Base-by-base conservation (phyloP, 2,888 invertebrate species). In the Tubiluchus corallicola region DNA sequence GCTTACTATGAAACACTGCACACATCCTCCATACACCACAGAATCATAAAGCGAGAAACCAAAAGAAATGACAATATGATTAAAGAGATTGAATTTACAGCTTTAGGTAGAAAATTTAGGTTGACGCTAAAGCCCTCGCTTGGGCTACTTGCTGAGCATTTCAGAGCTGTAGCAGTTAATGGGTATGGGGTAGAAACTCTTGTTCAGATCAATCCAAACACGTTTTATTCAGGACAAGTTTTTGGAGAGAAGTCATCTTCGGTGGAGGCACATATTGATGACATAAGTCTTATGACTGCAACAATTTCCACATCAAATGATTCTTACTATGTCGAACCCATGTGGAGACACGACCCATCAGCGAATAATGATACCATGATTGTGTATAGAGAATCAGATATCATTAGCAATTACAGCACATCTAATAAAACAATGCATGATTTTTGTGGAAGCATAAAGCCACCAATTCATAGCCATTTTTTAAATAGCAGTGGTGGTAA, bases 301-400 rank as follows among this genome's bases (percentile, higher is more conserved):
- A 79, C 78, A 42, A 84, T 90, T 52, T 77, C 79, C 56, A 73
- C 83, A 45, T 76, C 79, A 18, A 77, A 82, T 54, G 83, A 84
- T 66, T 81, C 81, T 45, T 88, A 82, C 66, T 83, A 88, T 55
- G 76, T 90, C 57, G 90, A 88, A 83, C 94, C 94, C 17, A 82
- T 88, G 1, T 92, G 90, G 90, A 74, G 90, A 29, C 90, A 92
- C 64, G 61, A 87, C 20, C 74, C 80, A 1, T 68, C 77, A 46
- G 66, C 74, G 29, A 76, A 77, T 53, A 79, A 82, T 53, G 74
- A 77, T 56, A 78, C 80, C 2, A 92, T 92, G 90, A 79, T 94
- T 42, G 75, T 82, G 2, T 94, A 92, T 61, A 75, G 76, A 58
- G 75, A 78, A 2, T 88, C 90, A 0, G 90, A 92, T 63, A 77